phyloP scores from a whole-genome alignment of 2,888 invertebrate genomes.

The Spisula solida region DNA sequence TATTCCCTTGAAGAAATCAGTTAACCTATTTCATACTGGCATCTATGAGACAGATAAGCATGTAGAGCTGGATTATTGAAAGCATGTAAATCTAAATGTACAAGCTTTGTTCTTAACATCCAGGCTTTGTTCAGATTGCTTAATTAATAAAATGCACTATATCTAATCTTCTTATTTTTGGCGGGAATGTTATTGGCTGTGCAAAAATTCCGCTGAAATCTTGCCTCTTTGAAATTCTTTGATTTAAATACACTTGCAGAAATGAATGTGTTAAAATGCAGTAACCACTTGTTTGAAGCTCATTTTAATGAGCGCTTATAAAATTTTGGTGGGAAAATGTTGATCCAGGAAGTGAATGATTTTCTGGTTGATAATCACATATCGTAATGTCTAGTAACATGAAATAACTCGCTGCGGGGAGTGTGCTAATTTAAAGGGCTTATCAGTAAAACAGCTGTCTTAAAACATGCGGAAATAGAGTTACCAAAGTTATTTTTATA shows the following conservation, averaged over 20 bases:
- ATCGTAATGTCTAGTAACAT: constrained; percentile 44
- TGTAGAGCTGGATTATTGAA: not conserved
- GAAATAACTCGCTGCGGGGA: constrained; percentile 27
- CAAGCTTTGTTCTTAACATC: not conserved
- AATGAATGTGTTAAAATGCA: constrained; percentile 20
- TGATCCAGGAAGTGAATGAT: constrained; percentile 60
- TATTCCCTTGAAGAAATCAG: not conserved
- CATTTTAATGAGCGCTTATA: not conserved
- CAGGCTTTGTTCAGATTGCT: not conserved
- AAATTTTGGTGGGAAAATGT: constrained; percentile 33
- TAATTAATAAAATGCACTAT: not conserved
- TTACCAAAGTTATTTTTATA: constrained; percentile 64
- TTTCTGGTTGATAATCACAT: constrained; percentile 53
- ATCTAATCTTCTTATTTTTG: not conserved
- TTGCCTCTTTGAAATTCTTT: constrained; percentile 12
- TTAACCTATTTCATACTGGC: not conserved
- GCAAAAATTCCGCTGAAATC: not conserved
- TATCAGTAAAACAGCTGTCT: constrained; percentile 71
- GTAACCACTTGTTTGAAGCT: constrained; percentile 42
- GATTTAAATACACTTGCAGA: not conserved
- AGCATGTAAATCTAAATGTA: not conserved
- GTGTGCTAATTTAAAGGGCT: constrained; percentile 50
- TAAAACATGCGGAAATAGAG: constrained; percentile 70
- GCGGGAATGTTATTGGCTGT: not conserved
- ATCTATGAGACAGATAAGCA: not conserved